Conservation (phyloP, 1,140 invertebrate species). For the Conus betulinus region DNA sequence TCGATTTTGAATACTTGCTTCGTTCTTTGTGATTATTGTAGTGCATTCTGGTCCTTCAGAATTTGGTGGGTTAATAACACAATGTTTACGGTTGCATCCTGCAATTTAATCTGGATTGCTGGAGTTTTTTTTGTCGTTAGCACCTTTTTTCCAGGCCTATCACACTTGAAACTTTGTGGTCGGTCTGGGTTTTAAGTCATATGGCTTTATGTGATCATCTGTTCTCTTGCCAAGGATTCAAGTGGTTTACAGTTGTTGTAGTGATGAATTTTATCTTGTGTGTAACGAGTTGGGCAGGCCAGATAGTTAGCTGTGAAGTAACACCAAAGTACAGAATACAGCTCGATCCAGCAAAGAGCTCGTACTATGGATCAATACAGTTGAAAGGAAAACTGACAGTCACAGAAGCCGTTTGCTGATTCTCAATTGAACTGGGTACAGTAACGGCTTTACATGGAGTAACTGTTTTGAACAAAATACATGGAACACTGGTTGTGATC, state of each 20-base stretch:
- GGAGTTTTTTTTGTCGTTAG: conserved; percentile 30
- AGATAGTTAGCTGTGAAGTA: conserved; percentile 43
- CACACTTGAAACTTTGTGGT: conserved; percentile 51
- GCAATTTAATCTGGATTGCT: conserved; percentile 38
- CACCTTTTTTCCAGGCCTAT: conserved; percentile 43
- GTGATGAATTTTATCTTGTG: conserved; percentile 50
- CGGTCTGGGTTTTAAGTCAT: conserved; percentile 52
- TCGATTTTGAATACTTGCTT: conserved; percentile 58
- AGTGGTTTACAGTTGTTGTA: conserved; percentile 48
- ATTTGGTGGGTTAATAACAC: conserved; percentile 8
- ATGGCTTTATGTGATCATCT: conserved; percentile 41
- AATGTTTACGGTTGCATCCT: conserved; percentile 12
- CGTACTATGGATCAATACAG: conserved; percentile 38
- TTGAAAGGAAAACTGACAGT: conserved; percentile 39
- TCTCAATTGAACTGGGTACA: conserved; percentile 51
- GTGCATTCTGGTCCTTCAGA: conserved; percentile 57
- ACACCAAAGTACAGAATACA: conserved; percentile 29
- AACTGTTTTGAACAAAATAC: background rate
- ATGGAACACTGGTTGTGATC: background rate
- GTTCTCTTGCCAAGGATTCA: conserved; percentile 43
- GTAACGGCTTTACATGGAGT: background rate
- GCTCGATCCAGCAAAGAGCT: conserved; percentile 1
- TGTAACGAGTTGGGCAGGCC: conserved; percentile 45
- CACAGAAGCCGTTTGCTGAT: conserved; percentile 53
- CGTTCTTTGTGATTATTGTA: conserved; percentile 58